Conservation (phyloP, 2,113 vertebrate genomes). For the Micromys minutus region DNA sequence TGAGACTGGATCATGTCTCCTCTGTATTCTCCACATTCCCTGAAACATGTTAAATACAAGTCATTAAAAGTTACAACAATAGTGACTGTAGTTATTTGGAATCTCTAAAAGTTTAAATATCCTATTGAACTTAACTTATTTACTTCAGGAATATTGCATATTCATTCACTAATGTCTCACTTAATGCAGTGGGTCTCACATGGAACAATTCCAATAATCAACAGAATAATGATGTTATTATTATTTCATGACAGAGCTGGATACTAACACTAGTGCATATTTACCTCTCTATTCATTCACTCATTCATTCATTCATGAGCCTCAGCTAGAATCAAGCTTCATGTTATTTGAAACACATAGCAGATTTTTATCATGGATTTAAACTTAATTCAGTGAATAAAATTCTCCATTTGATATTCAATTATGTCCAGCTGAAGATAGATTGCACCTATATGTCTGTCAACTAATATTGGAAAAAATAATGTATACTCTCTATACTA, state of each 20-base stretch:
- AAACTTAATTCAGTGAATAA: not conserved
- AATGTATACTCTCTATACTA: not conserved
- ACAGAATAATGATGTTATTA: not conserved
- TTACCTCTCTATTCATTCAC: not conserved
- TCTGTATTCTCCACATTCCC: conserved; percentile 64
- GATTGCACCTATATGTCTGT: not conserved
- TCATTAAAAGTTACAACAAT: conserved; percentile 68
- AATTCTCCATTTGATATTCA: not conserved
- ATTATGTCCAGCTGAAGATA: not conserved
- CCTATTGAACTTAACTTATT: conserved; percentile 54
- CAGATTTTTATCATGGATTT: not conserved
- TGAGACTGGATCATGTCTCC: conserved; percentile 59
- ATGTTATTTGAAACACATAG: not conserved
- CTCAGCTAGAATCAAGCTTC: not conserved
- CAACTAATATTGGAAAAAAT: conserved; percentile 17
- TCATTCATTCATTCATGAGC: conserved; percentile 6
- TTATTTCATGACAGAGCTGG: not conserved
- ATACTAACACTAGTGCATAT: not conserved
- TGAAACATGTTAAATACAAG: conserved; percentile 35
- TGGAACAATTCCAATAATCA: not conserved
- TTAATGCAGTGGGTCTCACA: not conserved
- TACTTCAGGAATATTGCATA: not conserved
- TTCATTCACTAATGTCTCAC: not conserved
- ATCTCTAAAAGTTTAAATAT: conserved; percentile 54
- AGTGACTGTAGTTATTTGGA: conserved; percentile 33